Evolutionary conservation across 2,113 vertebrate species (phyloP).

Genomic region (Ciconia boyciana): DNA sequence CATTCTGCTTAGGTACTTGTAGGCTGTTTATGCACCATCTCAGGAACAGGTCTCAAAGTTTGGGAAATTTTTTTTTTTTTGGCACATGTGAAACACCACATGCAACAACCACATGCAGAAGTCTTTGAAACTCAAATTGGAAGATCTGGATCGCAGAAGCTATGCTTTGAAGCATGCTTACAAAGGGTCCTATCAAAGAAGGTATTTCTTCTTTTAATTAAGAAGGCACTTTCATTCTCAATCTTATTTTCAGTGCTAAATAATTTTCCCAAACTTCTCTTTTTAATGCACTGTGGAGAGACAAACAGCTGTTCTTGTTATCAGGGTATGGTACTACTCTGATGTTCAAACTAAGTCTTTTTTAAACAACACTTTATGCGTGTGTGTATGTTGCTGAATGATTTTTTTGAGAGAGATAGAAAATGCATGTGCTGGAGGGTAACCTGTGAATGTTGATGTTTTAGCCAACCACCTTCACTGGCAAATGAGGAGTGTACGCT

Average conservation of each 20-base stretch:
- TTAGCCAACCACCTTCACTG: background rate
- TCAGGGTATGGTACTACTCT: background rate
- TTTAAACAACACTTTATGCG: background rate
- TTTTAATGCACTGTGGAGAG: background rate
- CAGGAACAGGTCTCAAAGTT: constrained; percentile 20
- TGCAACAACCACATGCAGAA: constrained; percentile 48
- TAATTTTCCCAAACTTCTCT: constrained; percentile 18
- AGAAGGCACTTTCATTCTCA: constrained; percentile 21
- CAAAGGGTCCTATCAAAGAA: constrained; percentile 58
- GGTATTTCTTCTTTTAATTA: constrained; percentile 59
- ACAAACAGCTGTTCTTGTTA: background rate
- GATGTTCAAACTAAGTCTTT: background rate
- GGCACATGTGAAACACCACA: background rate
- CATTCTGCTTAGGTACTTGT: background rate
- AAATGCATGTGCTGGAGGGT: background rate
- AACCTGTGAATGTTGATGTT: background rate
- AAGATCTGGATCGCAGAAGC: constrained; percentile 55
- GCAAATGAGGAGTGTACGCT: rapidly evolving
- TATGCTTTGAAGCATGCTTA: constrained; percentile 58
- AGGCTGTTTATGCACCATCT: background rate
- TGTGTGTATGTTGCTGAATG: background rate
- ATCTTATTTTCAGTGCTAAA: constrained; percentile 11
- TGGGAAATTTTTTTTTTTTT: background rate
- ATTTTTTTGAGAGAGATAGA: background rate
- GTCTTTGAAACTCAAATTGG: constrained; percentile 57